Evolutionary conservation across 2,888 invertebrate species (phyloP), one percentile per base, ranked within the genome.

Genomic region (Crocallis elinguaria): DNA sequence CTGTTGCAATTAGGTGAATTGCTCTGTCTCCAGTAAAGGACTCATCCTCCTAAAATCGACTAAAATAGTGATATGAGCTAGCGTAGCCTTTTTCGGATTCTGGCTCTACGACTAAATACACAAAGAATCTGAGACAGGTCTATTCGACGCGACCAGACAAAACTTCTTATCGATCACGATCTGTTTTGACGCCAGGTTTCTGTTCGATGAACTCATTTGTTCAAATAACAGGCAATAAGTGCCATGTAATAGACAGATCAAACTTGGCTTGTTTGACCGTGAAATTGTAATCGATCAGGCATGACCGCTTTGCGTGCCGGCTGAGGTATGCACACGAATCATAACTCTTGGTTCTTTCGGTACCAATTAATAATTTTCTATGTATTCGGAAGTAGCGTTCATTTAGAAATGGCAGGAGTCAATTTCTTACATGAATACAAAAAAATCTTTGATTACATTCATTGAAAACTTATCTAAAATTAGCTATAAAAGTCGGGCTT

Each of bases 201-300:
- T 81, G 82, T 79, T 66, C 80, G 60, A 83, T 82, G 81, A 84
- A 82, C 83, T 74, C 67, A 67, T 76, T 79, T 75, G 69, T 74
- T 72, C 71, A 72, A 78, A 75, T 75, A 71, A 64, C 49, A 62
- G 67, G 69, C 69, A 71, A 77, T 82, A 72, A 81, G 66, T 75
- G 69, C 69, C 70, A 70, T 71, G 74, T 81, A 80, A 83, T 81
- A 77, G 78, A 80, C 79, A 78, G 77, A 85, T 85, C 82, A 77
- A 82, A 83, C 77, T 80, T 78, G 66, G 78, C 75, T 77, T 82
- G 77, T 86, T 84, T 88, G 83, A 82, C 87, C 86, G 82, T 87
- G 86, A 86, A 89, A 88, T 86, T 83, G 78, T 77, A 73, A 78
- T 77, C 77, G 77, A 76, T 73, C 73, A 74, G 76, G 84, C 85